Conservation (phyloP, 1,140 invertebrate species). For the Platyscapa corneri region DNA sequence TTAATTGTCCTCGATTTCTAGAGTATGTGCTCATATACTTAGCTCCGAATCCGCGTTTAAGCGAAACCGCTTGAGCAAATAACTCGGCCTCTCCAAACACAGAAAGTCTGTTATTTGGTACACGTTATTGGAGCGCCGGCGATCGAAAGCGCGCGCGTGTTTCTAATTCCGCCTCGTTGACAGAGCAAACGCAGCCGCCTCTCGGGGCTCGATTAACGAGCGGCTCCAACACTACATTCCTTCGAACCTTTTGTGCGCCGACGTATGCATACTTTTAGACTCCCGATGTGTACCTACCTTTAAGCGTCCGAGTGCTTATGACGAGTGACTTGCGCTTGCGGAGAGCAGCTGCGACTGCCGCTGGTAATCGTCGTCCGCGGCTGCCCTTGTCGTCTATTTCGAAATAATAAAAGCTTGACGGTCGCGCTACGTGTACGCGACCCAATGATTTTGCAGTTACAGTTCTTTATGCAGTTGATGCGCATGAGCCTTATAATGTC, state of each 20-base stretch:
- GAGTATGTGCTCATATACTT: too few species aligned
- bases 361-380: not conserved
- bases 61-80: not conserved
- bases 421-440: not conserved
- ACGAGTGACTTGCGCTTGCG: not conserved
- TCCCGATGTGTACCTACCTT: not conserved
- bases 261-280: not conserved
- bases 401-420: not conserved
- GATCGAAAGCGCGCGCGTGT: not conserved
- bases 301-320: not conserved
- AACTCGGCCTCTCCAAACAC: not conserved
- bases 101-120: too few species aligned
- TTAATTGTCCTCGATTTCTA: not conserved
- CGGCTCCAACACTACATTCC: not conserved
- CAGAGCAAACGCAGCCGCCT: slow-evolving; percentile 1
- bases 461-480: not conserved
- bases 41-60: not conserved
- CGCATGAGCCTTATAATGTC: not conserved
- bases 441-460: not conserved
- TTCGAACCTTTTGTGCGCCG: not conserved
- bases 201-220: not conserved
- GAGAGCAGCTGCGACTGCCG: not conserved
- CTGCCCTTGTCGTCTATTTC: not conserved
- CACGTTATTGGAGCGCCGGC: too few species aligned
- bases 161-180: slow-evolving; percentile 58